phyloP scores from a whole-genome alignment of 2,888 invertebrate species.

The Scaptodrosophila latifasciaeformis region DNA sequence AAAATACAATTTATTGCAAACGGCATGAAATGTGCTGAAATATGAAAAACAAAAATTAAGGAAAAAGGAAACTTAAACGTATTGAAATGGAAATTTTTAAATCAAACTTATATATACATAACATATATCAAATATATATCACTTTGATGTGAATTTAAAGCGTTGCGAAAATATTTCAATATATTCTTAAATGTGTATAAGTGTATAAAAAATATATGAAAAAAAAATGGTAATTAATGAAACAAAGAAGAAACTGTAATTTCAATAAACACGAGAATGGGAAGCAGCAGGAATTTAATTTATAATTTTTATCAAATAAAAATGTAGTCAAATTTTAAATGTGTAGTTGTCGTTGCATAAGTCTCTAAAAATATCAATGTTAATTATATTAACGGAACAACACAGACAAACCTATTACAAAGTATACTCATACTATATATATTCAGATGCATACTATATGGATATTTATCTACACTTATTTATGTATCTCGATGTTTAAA shows the following conservation, averaged over 20 bases:
- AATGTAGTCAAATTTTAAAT: slow-evolving; percentile 37
- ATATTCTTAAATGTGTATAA: slow-evolving; percentile 59
- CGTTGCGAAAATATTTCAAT: slow-evolving; percentile 42
- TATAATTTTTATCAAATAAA: slow-evolving; percentile 22
- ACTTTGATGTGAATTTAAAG: slow-evolving; percentile 60
- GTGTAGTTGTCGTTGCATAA: slow-evolving; percentile 25
- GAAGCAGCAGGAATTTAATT: slow-evolving; percentile 23
- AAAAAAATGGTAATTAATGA: slow-evolving; percentile 56
- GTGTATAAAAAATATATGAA: slow-evolving; percentile 44
- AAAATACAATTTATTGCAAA: background rate
- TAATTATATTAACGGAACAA: slow-evolving; percentile 19
- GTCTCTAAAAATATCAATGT: slow-evolving; percentile 18
- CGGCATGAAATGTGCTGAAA: slow-evolving; percentile 1
- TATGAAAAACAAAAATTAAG: slow-evolving; percentile 24
- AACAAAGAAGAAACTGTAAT: slow-evolving; percentile 74
- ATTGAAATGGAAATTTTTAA: slow-evolving; percentile 16
- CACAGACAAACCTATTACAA: no score
- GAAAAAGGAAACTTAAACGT: background rate
- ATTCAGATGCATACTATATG: slow-evolving; percentile 23
- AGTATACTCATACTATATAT: slow-evolving; percentile 16
- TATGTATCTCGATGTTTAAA: slow-evolving; percentile 56
- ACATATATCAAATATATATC: slow-evolving; percentile 14
- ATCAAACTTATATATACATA: slow-evolving; percentile 12
- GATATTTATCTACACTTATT: slow-evolving; percentile 33
- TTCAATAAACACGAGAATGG: slow-evolving; percentile 67